Evolutionary conservation across 2,113 vertebrate species (phyloP), one percentile per base, ranked within the genome.

Genomic region (Mastomys natalensis): DNA sequence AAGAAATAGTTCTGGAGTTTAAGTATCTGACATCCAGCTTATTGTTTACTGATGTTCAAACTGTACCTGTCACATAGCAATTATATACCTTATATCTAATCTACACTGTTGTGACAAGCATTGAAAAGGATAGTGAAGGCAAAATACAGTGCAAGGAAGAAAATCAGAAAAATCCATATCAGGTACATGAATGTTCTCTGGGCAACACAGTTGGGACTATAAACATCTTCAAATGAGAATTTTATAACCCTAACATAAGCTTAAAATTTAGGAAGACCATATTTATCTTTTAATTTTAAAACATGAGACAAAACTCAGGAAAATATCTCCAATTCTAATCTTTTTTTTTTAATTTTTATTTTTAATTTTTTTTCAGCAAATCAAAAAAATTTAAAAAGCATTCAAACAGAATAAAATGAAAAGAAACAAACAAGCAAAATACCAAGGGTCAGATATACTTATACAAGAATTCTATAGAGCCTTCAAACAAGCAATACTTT

Each of bases 241-340:
- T 74, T 40, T 94, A 64, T 37, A 55, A 74, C 21, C 21, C 84
- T 76, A 94, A 80, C 43, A 76, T 53, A 93, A 21, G 4, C 51
- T 72, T 96, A 0, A 10, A 60, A 89, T 81, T 74, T 91, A 37
- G 51, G 26, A 31, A 76, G 73, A 74, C 21, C 13, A 11, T 29
- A 55, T 78, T 68, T 86, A 87, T 17, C 87, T 87, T 51, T 45
- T 43, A n/a, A 70, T 89, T 91, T 72, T 73, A 82, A 73, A 88
- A 34, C 85, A 62, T 43, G 11, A 92, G 70, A 90, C 68, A 37
- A 76, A 94, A 89, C 66, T 82, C 17, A 37, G 29, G 24, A 77
- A 95, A 87, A 64, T 81, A 1, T 74, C 31, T 95, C 21, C 26
- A 24, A 84, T 7, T 70, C 34, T 55, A 90, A 92, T 74, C 17